Evolutionary conservation across 2,113 vertebrate species (phyloP), one percentile per base, ranked within the genome.

Genomic region (Galeopterus variegatus): DNA sequence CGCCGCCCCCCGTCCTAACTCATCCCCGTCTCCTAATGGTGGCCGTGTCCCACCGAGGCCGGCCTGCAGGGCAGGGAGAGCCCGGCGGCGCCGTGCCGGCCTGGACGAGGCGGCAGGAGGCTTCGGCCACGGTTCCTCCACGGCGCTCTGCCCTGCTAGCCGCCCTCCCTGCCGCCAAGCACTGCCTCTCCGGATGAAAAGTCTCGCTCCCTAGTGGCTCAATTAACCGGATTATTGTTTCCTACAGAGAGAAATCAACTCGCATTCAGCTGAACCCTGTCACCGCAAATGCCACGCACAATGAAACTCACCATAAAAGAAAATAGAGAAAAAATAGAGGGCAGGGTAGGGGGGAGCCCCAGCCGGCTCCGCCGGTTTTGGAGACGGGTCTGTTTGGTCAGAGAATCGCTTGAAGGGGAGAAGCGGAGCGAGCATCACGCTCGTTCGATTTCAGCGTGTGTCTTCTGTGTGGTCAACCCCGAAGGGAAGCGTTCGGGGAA

Each of bases 151-250:
- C 36, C 7, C 18, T 1, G 79, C 84, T 54, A 6, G 19, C 11
- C 19, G 3, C 93, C 97, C 64, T 65, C 58, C 94, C 1, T 45
- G 97, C 85, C 36, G 54, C 6, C 33, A 97, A 98, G 98, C 98
- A 60, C 94, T 92, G 41, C 72, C 90, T 98, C 99, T 99, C 98
- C 97, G 98, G 94, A 98, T 99, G 99, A 99, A 99, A 99, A 98
- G 97, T 98, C 98, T 97, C 97, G 81, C 96, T 99, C 99, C 99
- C 99, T 97, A 82, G 99, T 99, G 99, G 99, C 99, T 99, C 99
- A 99, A 99, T 99, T 99, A 99, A 99, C 98, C 96, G 99, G 99
- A 99, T 99, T 99, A 99, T 99, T 99, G 99, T 99, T 98, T 99
- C 98, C 99, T 99, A 98, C 97, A 98, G 98, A 99, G 99, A 99